These are phyloP conservation scores for Dicroscelio sp. DNA, from an alignment of 2,888 invertebrate genomes.

Conservation along the genomic window DNA sequence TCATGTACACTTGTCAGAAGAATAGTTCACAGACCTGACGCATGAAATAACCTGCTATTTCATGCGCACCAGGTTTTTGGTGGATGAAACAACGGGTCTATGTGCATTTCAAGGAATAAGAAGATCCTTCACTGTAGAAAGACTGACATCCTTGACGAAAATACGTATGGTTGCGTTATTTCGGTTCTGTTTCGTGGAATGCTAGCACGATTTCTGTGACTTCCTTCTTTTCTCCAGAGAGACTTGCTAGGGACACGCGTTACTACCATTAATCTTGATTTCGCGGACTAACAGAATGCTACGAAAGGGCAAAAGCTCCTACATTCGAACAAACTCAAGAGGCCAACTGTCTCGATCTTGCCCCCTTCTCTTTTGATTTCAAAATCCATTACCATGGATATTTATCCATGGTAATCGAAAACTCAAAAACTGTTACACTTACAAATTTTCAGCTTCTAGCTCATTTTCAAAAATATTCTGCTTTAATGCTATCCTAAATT, in stretches of 20 bases:
- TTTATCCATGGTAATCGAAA: slow-evolving; percentile 79
- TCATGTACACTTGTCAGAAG: slow-evolving; percentile 48
- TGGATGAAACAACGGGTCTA: slow-evolving; percentile 83
- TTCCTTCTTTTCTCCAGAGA: slow-evolving; percentile 82
- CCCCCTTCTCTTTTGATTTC: slow-evolving; percentile 64
- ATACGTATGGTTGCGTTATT: slow-evolving; percentile 80
- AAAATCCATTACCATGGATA: too few species aligned
- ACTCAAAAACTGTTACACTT: slow-evolving; percentile 63
- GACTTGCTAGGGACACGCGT: slow-evolving; percentile 85
- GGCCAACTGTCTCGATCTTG: slow-evolving; percentile 75
- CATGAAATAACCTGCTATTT: slow-evolving; percentile 76
- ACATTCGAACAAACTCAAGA: slow-evolving; percentile 79
- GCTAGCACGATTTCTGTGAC: slow-evolving; percentile 85
- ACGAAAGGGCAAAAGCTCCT: slow-evolving; percentile 76
- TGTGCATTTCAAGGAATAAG: slow-evolving; percentile 74
- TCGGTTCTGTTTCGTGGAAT: slow-evolving; percentile 79
- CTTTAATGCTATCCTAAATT: too few species aligned
- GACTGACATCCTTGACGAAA: slow-evolving; percentile 81
- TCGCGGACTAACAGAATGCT: slow-evolving; percentile 86
- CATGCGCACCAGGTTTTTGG: slow-evolving; percentile 77
- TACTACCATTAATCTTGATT: slow-evolving; percentile 89
- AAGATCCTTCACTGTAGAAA: slow-evolving; percentile 76
- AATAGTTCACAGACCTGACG: slow-evolving; percentile 70
- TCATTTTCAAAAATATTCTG: slow-evolving; percentile 27
- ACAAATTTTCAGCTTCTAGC: slow-evolving; percentile 39